Conservation (phyloP, 1,140 invertebrate genomes). For the Zaprionus africanus region DNA sequence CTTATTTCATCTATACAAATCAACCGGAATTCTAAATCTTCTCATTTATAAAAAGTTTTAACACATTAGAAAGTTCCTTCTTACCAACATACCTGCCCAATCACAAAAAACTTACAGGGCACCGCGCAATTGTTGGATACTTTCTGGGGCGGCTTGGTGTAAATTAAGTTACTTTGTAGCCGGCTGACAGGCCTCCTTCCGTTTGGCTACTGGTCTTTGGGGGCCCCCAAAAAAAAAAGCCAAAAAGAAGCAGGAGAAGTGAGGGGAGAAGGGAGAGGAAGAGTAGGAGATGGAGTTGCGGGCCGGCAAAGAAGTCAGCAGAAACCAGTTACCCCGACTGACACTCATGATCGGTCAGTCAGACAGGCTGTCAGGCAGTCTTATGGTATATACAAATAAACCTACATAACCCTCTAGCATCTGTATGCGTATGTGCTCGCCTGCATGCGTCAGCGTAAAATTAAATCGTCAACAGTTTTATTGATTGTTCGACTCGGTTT, state of each 20-base stretch:
- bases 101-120: neutral
- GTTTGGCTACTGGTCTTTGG: constrained; percentile 74
- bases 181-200: constrained; percentile 56
- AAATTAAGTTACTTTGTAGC: constrained; percentile 79
- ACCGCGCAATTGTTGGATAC: constrained; percentile 59
- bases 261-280: constrained; percentile 6
- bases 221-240: constrained; percentile 19
- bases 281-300: neutral
- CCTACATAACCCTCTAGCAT: constrained; percentile 31
- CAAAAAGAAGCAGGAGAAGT: constrained; percentile 3
- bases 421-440: constrained; percentile 9
- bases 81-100: neutral
- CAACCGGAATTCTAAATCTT: too few relatives aligned
- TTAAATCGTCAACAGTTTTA: constrained; percentile 76
- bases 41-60: too few relatives aligned
- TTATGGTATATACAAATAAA: neutral
- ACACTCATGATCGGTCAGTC: constrained; percentile 52
- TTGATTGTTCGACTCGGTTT: constrained; percentile 64
- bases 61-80: neutral
- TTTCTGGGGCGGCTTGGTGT: constrained; percentile 56
- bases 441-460: constrained; percentile 76
- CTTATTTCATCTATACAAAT: too few relatives aligned
- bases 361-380: neutral
- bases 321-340: constrained; percentile 57
- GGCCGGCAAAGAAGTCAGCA: constrained; percentile 16